phyloP scores from a whole-genome alignment of 2,797 vertebrate species.

The Adelosebastes latens region DNA sequence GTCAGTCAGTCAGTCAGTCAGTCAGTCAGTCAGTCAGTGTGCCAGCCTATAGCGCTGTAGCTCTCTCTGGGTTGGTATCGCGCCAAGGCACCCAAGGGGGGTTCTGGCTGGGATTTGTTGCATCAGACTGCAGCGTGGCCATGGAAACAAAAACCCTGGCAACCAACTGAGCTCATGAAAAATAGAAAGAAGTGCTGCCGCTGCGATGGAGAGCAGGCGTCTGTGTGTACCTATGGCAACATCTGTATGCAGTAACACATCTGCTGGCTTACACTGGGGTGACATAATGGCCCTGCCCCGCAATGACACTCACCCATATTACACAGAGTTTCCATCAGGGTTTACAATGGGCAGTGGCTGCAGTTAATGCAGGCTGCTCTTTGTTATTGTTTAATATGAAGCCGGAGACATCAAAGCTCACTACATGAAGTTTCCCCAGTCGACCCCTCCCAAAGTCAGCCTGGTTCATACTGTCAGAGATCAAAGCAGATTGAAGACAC shows the following conservation, averaged over 20 bases:
- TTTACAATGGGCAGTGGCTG: conserved; percentile 43
- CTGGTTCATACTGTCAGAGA: conserved; percentile 16
- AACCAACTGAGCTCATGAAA: conserved; percentile 72
- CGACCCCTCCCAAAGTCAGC: conserved; percentile 25
- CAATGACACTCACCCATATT: conserved; percentile 13
- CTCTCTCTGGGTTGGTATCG: conserved; percentile 29
- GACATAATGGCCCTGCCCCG: conserved; percentile 28
- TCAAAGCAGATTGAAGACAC: background rate
- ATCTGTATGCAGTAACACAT: conserved; percentile 53
- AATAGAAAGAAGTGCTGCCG: conserved; percentile 57
- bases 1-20: conserved; percentile 3
- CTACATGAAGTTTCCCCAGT: conserved; percentile 21
- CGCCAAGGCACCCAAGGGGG: conserved; percentile 35
- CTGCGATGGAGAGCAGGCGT: conserved; percentile 41
- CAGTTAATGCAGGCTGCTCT: conserved; percentile 21
- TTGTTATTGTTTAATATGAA: conserved; percentile 52
- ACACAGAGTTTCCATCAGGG: conserved; percentile 44
- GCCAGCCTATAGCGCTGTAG: conserved; percentile 32
- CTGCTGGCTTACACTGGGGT: conserved; percentile 1
- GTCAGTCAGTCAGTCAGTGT: conserved; percentile 10
- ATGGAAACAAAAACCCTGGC: conserved; percentile 87
- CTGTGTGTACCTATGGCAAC: conserved; percentile 61
- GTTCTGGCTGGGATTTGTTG: conserved; percentile 67
- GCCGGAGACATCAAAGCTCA: conserved; percentile 47
- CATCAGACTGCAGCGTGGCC: conserved; percentile 80